Conservation (phyloP, 2,113 vertebrate species). For the Andinoacara biseriatus region DNA sequence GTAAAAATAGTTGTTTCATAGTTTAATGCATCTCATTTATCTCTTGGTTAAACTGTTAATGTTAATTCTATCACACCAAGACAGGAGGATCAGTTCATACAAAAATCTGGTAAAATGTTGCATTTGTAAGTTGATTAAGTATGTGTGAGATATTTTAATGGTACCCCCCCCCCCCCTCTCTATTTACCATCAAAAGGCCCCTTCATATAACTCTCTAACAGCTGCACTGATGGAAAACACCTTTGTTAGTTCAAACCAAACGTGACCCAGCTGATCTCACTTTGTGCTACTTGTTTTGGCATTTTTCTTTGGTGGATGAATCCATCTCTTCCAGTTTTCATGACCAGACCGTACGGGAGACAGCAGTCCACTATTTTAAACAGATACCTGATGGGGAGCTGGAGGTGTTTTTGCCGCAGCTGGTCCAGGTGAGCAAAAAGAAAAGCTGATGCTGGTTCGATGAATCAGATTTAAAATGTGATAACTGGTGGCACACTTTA, state of each 20-base stretch:
- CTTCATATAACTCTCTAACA: no score
- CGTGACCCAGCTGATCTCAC: neutral
- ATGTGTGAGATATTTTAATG: no score
- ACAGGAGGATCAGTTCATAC: no score
- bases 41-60: neutral
- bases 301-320: neutral
- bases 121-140: neutral
- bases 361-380: conserved; percentile 83
- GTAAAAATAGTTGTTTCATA: neutral
- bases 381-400: conserved; percentile 83
- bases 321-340: conserved; percentile 81
- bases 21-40: neutral
- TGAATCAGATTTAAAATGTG: neutral
- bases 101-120: neutral
- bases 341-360: conserved; percentile 84
- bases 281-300: no score
- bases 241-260: neutral
- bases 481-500: neutral
- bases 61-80: no score
- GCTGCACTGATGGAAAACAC: no score
- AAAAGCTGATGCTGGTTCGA: neutral
- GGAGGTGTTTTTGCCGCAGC: conserved; percentile 85
- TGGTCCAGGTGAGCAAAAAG: conserved; percentile 84
- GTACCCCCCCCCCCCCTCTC: no score
- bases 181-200: no score